These are phyloP conservation scores for Anaspis maculata DNA, from an alignment of 2,888 invertebrate genomes.

Conservation along the genomic window DNA sequence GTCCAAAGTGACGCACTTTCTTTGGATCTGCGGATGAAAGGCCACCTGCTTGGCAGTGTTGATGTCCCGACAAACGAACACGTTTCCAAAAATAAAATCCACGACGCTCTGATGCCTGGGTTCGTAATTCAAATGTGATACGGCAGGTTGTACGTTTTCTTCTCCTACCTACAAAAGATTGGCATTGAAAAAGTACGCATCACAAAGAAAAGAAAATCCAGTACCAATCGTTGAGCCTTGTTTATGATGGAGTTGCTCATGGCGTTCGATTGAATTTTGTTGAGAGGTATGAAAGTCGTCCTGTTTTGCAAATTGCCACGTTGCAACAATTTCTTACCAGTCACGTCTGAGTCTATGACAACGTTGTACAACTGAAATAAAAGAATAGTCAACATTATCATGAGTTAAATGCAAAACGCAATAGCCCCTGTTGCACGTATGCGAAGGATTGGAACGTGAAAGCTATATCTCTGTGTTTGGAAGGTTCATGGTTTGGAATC, in stretches of 20 bases:
- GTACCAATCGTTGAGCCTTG: conserved; percentile 62
- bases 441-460: too few species aligned
- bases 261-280: conserved; percentile 64
- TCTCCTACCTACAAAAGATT: conserved; percentile 56
- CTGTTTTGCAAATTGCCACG: conserved; percentile 70
- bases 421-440: too few species aligned
- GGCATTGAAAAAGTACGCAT: conserved; percentile 5
- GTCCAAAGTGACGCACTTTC: conserved; percentile 75
- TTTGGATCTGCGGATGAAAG: conserved; percentile 60
- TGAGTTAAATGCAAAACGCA: too few species aligned
- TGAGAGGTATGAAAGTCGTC: conserved; percentile 84
- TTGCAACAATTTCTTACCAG: conserved; percentile 77
- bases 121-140: conserved; percentile 69
- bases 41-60: conserved; percentile 73
- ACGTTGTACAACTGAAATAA: conserved; percentile 76
- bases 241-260: conserved; percentile 46
- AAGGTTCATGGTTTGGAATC: too few species aligned
- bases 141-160: conserved; percentile 73
- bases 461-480: too few species aligned
- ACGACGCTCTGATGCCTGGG: conserved; percentile 63
- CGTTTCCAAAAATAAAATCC: conserved; percentile 80
- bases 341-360: conserved; percentile 78
- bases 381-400: too few species aligned
- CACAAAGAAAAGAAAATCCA: conserved; percentile 5
- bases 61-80: conserved; percentile 77